Evolutionary conservation across 2,888 invertebrate species (phyloP), one percentile per base, ranked within the genome.

Genomic region (Netelia virgata): DNA sequence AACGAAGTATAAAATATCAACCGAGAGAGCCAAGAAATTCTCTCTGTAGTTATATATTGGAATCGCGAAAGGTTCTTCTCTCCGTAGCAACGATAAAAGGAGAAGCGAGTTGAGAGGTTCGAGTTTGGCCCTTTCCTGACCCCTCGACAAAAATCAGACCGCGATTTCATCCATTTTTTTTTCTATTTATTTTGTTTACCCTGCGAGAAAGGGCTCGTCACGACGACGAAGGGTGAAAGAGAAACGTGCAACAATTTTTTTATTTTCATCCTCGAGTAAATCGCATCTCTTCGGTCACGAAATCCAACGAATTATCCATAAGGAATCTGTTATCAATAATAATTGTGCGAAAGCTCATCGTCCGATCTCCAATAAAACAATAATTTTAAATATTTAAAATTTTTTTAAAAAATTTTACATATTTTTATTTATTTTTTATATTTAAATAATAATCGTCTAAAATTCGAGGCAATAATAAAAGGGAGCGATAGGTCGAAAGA

Each of bases 241-340:
- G 73, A 83, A 78, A 57, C 53, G 66, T 84, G 76, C 84, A 80
- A 80, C 80, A 77, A 79, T 84, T 84, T 77, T 66, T 47, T 11
- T 23, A 23, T 23, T 23, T 23, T 3, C 23, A 3, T 23, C 23
- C 2, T 23, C 23, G 23, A 23, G 1, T 23, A 23, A 41, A 55
- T 80, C 72, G 68, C 68, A 84, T 84, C 68, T 75, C 55, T 68
- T 57, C 55, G 53, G 66, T 83, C 83, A 83, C 79, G 83, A 79
- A 75, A 63, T 16, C 10, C 28, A 64, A 76, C 66, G 66, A 80
- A 63, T 63, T 74, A 63, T 14, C 53, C 23, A 55, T 57, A 70
- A 75, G 64, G 50, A 66, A 72, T 61, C 69, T 61, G 77, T 77
- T 61, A 76, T 72, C 50, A n/a, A 79, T 83, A 83, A 83, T 70